These are phyloP conservation scores for Talpa occidentalis DNA, from an alignment of 2,113 vertebrate genomes.

Conservation along the genomic window DNA sequence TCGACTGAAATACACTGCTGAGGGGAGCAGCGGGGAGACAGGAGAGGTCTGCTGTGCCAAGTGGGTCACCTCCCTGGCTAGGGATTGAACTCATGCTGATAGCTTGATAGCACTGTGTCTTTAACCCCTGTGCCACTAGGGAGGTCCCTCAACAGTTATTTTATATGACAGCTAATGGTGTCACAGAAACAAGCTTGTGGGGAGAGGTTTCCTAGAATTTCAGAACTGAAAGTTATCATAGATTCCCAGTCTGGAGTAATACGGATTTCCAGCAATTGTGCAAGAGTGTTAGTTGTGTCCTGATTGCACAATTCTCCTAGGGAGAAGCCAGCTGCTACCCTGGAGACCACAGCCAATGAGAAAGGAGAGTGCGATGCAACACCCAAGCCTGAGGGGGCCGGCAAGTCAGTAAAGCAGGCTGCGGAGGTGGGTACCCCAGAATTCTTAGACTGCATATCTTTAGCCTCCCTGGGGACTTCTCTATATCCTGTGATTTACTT, in stretches of 20 bases:
- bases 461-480: neutral
- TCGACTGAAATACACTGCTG: too few relatives aligned
- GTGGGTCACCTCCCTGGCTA: too few relatives aligned
- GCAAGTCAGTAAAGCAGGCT: neutral
- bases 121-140: too few relatives aligned
- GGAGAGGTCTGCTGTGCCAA: too few relatives aligned
- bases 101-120: too few relatives aligned
- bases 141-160: too few relatives aligned
- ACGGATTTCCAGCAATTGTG: neutral
- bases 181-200: neutral
- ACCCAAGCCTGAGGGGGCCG: neutral
- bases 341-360: neutral
- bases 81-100: too few relatives aligned
- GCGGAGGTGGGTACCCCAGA: slow-evolving; percentile 36
- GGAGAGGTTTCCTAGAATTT: neutral
- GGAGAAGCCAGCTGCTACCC: neutral
- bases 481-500: neutral
- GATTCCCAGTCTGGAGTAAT: neutral
- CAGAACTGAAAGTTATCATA: neutral
- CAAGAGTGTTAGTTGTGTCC: neutral
- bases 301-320: slow-evolving; percentile 35
- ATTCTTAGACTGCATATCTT: accelerated
- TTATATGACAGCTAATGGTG: neutral
- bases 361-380: neutral
- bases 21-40: too few relatives aligned